Conservation (phyloP, 2,888 invertebrate genomes). For the Xanthorhoe designata region DNA sequence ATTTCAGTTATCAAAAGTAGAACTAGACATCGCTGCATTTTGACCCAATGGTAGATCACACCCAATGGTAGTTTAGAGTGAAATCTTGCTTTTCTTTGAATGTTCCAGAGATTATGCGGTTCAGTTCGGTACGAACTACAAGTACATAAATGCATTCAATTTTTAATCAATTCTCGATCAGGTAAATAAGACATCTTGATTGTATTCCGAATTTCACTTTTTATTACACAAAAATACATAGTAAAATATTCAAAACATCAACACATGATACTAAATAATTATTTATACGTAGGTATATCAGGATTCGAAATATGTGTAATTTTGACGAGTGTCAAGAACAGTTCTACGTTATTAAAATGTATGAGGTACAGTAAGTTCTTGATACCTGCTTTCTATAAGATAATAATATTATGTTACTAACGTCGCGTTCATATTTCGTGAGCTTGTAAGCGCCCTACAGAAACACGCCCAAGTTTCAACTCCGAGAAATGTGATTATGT, state of each 20-base stretch:
- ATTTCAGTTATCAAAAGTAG: too few relatives aligned
- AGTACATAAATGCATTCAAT: too few relatives aligned
- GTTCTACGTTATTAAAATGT: neutral
- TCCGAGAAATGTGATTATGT: slow-evolving; percentile 75
- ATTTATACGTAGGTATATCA: neutral
- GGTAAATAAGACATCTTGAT: neutral
- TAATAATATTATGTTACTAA: neutral
- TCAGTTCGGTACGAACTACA: too few relatives aligned
- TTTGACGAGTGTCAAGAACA: neutral
- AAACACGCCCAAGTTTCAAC: slow-evolving; percentile 64
- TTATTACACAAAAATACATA: too few relatives aligned
- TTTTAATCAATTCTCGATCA: too few relatives aligned
- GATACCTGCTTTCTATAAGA: slow-evolving; percentile 41
- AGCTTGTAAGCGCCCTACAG: slow-evolving; percentile 50
- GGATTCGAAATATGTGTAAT: neutral
- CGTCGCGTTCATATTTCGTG: slow-evolving; percentile 57
- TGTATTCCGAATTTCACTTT: neutral
- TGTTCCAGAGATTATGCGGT: too few relatives aligned
- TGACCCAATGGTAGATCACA: too few relatives aligned
- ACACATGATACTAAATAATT: too few relatives aligned
- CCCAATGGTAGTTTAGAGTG: too few relatives aligned
- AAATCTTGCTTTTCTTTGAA: too few relatives aligned
- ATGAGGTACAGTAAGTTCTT: neutral
- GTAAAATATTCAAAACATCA: too few relatives aligned
- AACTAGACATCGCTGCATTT: too few relatives aligned